Conservation (phyloP, 2,888 invertebrate genomes). For the Cryptus armator region DNA sequence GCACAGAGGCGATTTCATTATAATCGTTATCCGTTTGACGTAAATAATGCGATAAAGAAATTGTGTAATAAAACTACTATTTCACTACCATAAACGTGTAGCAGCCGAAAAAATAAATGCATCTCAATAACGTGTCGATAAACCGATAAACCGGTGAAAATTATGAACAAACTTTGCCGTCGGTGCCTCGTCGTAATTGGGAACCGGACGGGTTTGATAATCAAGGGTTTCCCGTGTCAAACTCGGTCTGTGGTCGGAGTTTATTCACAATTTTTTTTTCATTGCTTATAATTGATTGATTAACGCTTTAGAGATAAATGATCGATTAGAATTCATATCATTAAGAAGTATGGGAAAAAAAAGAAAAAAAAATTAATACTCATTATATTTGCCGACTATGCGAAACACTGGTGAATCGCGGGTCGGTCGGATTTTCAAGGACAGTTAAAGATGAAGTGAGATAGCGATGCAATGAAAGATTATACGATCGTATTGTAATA, state of each 20-base stretch:
- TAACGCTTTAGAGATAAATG: background rate
- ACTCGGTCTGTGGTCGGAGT: background rate
- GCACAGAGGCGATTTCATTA: too few species aligned
- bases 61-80: too few species aligned
- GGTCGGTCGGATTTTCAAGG: background rate
- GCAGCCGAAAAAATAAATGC: too few species aligned
- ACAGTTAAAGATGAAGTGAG: background rate
- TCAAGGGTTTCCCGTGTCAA: background rate
- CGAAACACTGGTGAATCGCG: background rate
- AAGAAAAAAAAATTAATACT: background rate
- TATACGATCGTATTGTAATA: background rate
- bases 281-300: slow-evolving; percentile 8
- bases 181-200: background rate
- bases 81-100: too few species aligned
- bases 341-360: background rate
- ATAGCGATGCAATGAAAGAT: too few species aligned
- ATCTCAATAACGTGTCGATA: background rate
- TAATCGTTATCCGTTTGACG: too few species aligned
- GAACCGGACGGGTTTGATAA: background rate
- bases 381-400: background rate
- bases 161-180: background rate
- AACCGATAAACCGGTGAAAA: background rate
- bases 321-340: background rate
- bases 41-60: too few species aligned
- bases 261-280: background rate